phyloP scores from a whole-genome alignment of 2,888 invertebrate genomes.

The Dascillus cervinus region DNA sequence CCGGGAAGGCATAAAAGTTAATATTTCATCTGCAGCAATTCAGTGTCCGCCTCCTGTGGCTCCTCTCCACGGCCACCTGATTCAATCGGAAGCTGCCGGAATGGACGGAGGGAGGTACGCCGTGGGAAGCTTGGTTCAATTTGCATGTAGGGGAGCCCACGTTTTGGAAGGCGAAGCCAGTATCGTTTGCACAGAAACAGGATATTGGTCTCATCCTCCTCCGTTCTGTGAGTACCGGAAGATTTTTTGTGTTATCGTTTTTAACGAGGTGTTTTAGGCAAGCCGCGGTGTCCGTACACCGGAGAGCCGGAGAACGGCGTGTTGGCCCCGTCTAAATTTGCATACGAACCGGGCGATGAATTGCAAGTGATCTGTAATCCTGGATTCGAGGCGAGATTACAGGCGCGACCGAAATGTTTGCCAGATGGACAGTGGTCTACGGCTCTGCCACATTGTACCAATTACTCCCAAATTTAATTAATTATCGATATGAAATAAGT shows the following conservation, averaged over 20 bases:
- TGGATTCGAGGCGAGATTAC: conserved; percentile 48
- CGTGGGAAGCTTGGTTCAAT: conserved; percentile 74
- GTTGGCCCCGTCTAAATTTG: conserved; percentile 62
- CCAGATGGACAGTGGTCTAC: conserved; percentile 63
- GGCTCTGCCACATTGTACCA: conserved; percentile 59
- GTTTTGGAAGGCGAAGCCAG: conserved; percentile 68
- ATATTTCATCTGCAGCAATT: conserved; percentile 61
- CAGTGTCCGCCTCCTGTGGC: conserved; percentile 70
- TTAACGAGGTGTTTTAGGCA: conserved; percentile 45
- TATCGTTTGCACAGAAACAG: conserved; percentile 80
- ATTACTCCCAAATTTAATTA: conserved; percentile 44
- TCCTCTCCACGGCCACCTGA: conserved; percentile 62
- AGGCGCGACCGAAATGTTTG: conserved; percentile 51
- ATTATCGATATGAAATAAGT: conserved; percentile 13
- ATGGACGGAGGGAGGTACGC: conserved; percentile 58
- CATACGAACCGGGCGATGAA: conserved; percentile 66
- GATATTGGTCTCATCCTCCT: conserved; percentile 80
- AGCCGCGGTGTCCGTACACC: conserved; percentile 63
- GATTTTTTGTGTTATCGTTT: background rate
- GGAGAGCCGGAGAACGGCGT: conserved; percentile 65
- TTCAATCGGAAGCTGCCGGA: conserved; percentile 46
- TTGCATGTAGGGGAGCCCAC: conserved; percentile 63
- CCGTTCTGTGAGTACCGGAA: conserved; percentile 61
- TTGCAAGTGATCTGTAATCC: conserved; percentile 61
- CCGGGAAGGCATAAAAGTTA: no score